Evolutionary conservation across 2,888 invertebrate species (phyloP), one percentile per base, ranked within the genome.

Genomic region (Onchidella celtica): DNA sequence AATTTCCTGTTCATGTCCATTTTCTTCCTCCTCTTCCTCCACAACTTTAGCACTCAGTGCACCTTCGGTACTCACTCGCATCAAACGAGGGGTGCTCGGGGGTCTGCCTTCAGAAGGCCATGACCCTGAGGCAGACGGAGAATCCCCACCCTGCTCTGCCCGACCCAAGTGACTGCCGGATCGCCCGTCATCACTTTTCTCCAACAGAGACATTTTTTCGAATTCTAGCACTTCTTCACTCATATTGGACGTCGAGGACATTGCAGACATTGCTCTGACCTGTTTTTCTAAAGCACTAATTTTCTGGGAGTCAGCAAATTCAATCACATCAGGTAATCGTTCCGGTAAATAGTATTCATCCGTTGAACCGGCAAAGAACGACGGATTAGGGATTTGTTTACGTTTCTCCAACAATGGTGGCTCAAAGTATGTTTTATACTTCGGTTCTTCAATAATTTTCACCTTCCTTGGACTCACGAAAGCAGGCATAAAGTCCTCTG

Each of bases 391-490:
- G 14, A 82, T 77, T 63, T 90, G 89, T 66, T 84, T 85, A 11
- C 85, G 85, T 68, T 87, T 89, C 3, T 89, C 86, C 27, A 91
- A 84, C 21, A 91, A 79, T 0, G 91, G 92, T 0, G 92, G 92
- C 21, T 88, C 89, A 69, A 87, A 91, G 72, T 83, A 87, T 9
- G 87, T 85, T 80, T 89, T 86, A 66, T 86, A 88, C 4, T 86
- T 74, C 9, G 88, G 86, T 63, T 88, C 86, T 38, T 86, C 76
- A 3, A 72, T 65, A 17, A 84, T 70, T 11, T 83, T 82, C n/a
- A 86, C 83, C 82, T 89, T 88, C 65, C 89, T 85, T n/a, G 89
- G 89, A 79, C 90, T 91, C 2, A 91, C 88, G 80, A 90, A 90
- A 32, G 85, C 83, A 14, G 90, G 89, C 61, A 86, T 88, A 27